Evolutionary conservation across 2,797 vertebrate species (phyloP).

Genomic region (Falco rusticolus): DNA sequence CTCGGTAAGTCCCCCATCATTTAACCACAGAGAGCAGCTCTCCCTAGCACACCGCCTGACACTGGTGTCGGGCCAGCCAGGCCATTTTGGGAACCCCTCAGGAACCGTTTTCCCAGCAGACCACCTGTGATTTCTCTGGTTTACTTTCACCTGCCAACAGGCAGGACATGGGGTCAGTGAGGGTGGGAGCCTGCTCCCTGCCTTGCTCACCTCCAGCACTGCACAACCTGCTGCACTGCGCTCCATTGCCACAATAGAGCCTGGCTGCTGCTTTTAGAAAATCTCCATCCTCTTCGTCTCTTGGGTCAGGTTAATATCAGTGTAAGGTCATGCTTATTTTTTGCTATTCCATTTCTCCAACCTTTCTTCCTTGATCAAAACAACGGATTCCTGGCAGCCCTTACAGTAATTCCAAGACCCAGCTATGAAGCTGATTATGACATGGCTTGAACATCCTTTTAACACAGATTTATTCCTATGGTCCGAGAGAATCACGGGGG

Average conservation of each 20-base stretch:
- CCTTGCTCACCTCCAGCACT: background rate
- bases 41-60: rapidly evolving
- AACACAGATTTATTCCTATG: background rate
- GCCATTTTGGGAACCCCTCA: background rate
- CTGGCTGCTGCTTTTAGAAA: background rate
- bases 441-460: background rate
- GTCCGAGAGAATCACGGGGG: background rate
- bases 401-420: background rate
- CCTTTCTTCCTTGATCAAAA: background rate
- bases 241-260: no score
- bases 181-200: background rate
- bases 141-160: background rate
- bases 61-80: background rate
- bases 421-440: background rate
- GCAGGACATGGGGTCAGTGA: background rate
- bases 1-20: background rate
- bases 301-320: background rate
- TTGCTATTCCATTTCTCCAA: background rate
- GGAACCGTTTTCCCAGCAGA: background rate
- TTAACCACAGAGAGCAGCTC: background rate
- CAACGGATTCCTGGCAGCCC: background rate
- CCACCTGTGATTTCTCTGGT: background rate
- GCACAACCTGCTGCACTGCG: background rate
- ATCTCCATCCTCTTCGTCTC: background rate
- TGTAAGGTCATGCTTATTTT: background rate